A percentile compares a stretch with the other conserved stretches of the same genome.
phyloP scores from a whole-genome alignment of 92 coral and sea anemone species.

The Epizoanthus stellaris region DNA sequence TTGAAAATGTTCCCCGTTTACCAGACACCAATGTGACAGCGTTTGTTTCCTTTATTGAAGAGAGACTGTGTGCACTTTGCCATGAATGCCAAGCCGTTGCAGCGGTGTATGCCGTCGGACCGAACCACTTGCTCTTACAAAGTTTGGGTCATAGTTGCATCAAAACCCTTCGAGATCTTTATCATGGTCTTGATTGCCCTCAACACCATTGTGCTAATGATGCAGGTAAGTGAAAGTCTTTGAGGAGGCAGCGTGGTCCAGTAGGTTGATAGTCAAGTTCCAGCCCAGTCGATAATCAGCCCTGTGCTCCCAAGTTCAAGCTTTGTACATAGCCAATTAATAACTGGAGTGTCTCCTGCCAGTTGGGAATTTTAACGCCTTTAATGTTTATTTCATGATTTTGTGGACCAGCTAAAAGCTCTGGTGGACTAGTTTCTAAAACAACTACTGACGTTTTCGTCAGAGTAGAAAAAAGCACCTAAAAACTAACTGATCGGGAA shows the following conservation, averaged over 20 bases:
- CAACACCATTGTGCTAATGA: constrained; percentile 90
- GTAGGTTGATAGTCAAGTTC: not conserved
- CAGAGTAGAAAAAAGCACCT: too few relatives aligned
- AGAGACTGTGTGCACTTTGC: constrained; percentile 96
- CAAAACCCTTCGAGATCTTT: constrained; percentile 89
- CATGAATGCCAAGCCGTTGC: constrained; percentile 87
- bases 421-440: too few relatives aligned
- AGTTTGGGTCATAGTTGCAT: constrained; percentile 86
- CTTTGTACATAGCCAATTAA: too few relatives aligned
- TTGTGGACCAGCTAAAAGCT: too few relatives aligned
- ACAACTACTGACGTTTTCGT: too few relatives aligned
- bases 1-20: too few relatives aligned
- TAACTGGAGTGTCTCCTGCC: too few relatives aligned
- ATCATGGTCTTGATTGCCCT: constrained; percentile 90
- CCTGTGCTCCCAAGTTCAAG: too few relatives aligned
- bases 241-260: not conserved
- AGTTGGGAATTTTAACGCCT: too few relatives aligned
- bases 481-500: too few relatives aligned
- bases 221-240: constrained; percentile 68
- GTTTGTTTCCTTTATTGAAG: constrained; percentile 42
- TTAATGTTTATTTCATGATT: too few relatives aligned
- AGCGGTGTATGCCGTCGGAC: constrained; percentile 91
- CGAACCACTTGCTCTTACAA: constrained; percentile 77
- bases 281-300: not conserved
- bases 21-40: not conserved